These are phyloP conservation scores for Sturnira hondurensis DNA, from an alignment of 2,113 vertebrate species.

Conservation along the genomic window DNA sequence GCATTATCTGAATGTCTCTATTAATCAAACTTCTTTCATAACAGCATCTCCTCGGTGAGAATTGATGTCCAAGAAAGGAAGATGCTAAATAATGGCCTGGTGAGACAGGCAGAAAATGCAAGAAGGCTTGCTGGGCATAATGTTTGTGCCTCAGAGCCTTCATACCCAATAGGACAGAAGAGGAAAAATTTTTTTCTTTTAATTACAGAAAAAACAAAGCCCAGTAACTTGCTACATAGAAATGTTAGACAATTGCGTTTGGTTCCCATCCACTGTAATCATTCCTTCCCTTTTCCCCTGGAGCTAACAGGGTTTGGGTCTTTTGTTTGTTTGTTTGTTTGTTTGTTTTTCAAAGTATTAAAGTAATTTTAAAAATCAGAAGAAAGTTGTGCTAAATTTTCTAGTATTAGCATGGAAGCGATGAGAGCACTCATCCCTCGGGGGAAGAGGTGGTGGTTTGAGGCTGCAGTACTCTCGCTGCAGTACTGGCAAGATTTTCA, in stretches of 20 bases:
- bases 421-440: background rate
- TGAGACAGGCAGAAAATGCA: background rate
- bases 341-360: constrained; percentile 27
- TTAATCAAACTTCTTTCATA: background rate
- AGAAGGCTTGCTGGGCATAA: background rate
- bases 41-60: background rate
- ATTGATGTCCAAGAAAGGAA: background rate
- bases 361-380: constrained; percentile 39
- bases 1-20: background rate
- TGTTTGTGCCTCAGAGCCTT: background rate
- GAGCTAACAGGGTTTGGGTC: background rate
- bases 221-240: background rate
- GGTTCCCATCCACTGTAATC: background rate
- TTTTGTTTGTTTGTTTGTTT: background rate
- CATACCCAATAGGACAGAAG: background rate
- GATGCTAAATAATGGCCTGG: background rate
- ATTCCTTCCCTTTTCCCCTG: background rate
- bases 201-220: background rate
- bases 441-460: background rate
- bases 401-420: constrained; percentile 19
- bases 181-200: background rate
- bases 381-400: constrained; percentile 44
- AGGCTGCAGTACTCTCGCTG: background rate
- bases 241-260: background rate
- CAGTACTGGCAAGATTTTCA: background rate